Base-by-base conservation (phyloP, 2,797 vertebrate species). In the Phataginus tetradactyla region DNA sequence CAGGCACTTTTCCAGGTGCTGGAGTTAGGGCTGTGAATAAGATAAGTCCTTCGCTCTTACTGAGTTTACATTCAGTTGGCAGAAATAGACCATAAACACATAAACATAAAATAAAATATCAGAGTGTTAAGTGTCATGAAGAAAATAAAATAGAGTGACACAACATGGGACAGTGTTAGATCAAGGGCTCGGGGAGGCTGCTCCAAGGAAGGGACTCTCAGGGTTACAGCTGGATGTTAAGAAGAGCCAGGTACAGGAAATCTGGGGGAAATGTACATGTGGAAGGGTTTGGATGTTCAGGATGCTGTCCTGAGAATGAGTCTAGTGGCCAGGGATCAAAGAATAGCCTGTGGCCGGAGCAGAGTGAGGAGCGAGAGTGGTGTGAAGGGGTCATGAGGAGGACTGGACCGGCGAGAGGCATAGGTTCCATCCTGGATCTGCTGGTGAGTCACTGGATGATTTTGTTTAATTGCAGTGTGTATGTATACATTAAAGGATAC, bases 41-140 rank as follows among this genome's bases (percentile, higher is more conserved):
- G 61, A 59, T 59, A 87, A 51, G 61, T 68, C 87, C 34, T 18
- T 64, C 1, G 0, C 21, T 55, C 63, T 85, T 86, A 89, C 4
- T 68, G 71, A 91, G 57, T n/a, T 89, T 94, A 69, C 23, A 45
- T 45, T 91, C 49, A 69, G 49, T 91, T 74, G 84, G 51, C 34
- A 86, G 72, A 96, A 95, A 81, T 14, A 94, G 25, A 85, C 23
- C 61, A 88, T 66, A 42, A 95, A 80, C 55, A 91, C 88, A 75
- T 75, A n/a, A 72, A 81, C 53, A 91, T 80, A 69, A 86, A 92
- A 51, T 64, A 91, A 94, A 69, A 69, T 51, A 66, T 51, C 49
- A 57, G 53, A 61, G 2, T 49, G 55, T 32, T 61, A 64, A 85
- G 9, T 45, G 39, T 23, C 14, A 34, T 17, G 27, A 74, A 95